A percentile compares a stretch with the other conserved stretches of the same genome.
These are phyloP conservation scores for Myotis pilosus DNA, from an alignment of 2,797 vertebrate species.

Conservation along the genomic window DNA sequence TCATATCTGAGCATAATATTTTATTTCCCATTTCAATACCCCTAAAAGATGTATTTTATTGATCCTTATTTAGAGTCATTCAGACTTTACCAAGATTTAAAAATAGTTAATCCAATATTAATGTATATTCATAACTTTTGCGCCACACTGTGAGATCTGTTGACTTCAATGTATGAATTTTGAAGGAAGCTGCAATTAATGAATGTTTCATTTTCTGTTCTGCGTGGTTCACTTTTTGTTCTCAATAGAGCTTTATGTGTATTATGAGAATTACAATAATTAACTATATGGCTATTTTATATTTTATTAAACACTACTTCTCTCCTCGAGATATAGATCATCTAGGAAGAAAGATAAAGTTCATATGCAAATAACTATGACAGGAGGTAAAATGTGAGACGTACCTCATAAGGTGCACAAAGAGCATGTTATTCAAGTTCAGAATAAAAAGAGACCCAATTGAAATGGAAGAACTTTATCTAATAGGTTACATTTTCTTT, in stretches of 20 bases:
- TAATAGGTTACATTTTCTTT: background rate
- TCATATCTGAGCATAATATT: constrained; percentile 2
- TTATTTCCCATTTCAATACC: background rate
- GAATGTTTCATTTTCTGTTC: background rate
- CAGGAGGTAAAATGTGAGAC: constrained; percentile 24
- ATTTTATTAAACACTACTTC: background rate
- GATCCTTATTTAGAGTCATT: background rate
- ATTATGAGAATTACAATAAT: constrained; percentile 4
- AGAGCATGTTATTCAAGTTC: background rate
- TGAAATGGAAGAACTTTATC: background rate
- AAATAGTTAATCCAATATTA: constrained; percentile 16
- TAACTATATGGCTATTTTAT: background rate
- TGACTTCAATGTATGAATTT: background rate
- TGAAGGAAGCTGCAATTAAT: background rate
- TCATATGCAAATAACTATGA: constrained; percentile 6
- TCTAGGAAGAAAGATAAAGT: background rate
- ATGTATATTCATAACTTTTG: constrained; percentile 27
- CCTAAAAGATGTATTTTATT: constrained; percentile 24
- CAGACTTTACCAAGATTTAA: background rate
- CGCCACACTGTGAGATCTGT: background rate
- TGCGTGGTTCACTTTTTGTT: background rate
- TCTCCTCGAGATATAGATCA: background rate
- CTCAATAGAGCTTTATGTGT: background rate
- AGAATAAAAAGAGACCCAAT: background rate
- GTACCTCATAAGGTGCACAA: background rate